Base-by-base conservation (phyloP, 2,113 vertebrate species). In the Ranitomeya variabilis region DNA sequence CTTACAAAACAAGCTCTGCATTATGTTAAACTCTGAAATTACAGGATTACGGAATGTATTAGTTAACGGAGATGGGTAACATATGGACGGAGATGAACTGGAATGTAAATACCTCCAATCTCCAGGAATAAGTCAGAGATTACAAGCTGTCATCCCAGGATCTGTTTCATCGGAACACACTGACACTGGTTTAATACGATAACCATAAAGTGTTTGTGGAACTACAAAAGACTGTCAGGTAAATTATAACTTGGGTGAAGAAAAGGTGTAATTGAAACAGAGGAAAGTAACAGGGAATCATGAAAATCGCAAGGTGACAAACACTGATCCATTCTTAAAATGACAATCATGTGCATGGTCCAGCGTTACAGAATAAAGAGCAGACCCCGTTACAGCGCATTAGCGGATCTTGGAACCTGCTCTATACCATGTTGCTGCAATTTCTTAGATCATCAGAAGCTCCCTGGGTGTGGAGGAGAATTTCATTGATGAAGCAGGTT, bases 21-120 rank as follows among this genome's bases (percentile, higher is more conserved):
- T 15, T 73, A 26, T 1, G 10, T n/a, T 69, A 13, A 26, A 59
- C 64, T n/a, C 45, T n/a, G 87, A 74, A 55, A 69, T 26, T 45
- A 83, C 54, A 52, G 79, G 79, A 88, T 88, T 87, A 81, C 15
- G 10, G n/a, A 54, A 87, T 67, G 67, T 81, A 87, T 81, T 73
- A 82, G 64, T 71, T 81, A 69, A 26, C 67, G 9, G 79, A 69
- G 23, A 37, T 57, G n/a, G 26, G 67, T 66, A 81, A 59, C 87
- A 76, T 88, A 88, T 83, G 87, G 26, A 59, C 23, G 37, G 55
- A 83, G 55, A 74, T 52, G 31, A 83, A 76, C 87, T 76, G 74
- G 31, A 83, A 83, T 83, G 87, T 88, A 88, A 88, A 88, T 87
- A 87, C 86, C 82, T 71, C 26, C 57, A 78, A 86, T 87, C 77